A percentile compares a stretch with the other conserved stretches of the same genome.
Evolutionary conservation across 2,113 vertebrate species (phyloP).

Genomic region (Penelope pileata): DNA sequence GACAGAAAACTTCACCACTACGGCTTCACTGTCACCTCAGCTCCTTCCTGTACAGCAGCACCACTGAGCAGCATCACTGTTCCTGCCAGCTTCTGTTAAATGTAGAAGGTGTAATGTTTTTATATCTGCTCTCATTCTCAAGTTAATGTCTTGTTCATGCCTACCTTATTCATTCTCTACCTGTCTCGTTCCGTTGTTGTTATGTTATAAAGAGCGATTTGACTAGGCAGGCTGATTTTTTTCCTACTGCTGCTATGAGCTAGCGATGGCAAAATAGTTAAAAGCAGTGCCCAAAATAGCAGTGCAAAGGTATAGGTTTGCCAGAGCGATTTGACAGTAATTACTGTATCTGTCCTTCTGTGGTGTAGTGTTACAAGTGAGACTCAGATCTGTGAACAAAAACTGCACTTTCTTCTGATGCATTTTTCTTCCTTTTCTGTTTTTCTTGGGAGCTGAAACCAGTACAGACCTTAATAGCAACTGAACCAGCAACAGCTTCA

Average conservation of each 20-base stretch:
- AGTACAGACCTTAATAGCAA: not conserved
- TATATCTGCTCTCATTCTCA: not conserved
- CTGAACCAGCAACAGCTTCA: not conserved
- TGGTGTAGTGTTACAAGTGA: not conserved
- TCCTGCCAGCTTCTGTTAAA: constrained; percentile 16
- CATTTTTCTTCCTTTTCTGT: not conserved
- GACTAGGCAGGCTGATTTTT: constrained; percentile 49
- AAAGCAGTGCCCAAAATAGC: constrained; percentile 46
- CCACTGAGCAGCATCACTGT: not conserved
- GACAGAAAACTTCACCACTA: not conserved
- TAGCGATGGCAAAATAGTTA: constrained; percentile 35
- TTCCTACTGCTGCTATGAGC: constrained; percentile 18
- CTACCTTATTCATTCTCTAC: constrained; percentile 45
- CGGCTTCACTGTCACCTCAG: not conserved
- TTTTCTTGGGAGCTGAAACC: not conserved
- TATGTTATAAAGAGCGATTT: constrained; percentile 31
- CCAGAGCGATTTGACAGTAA: not conserved
- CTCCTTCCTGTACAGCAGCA: not conserved
- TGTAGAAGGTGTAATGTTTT: constrained; percentile 35
- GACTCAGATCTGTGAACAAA: not conserved
- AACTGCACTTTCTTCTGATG: not conserved
- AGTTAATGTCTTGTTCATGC: constrained; percentile 47
- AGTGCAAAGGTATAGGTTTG: constrained; percentile 31
- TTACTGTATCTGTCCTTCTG: constrained; percentile 18
- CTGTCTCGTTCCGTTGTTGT: constrained; percentile 34